Evolutionary conservation across 2,797 vertebrate genomes (phyloP), one percentile per base, ranked within the genome.

Genomic region (Valencia hispanica): DNA sequence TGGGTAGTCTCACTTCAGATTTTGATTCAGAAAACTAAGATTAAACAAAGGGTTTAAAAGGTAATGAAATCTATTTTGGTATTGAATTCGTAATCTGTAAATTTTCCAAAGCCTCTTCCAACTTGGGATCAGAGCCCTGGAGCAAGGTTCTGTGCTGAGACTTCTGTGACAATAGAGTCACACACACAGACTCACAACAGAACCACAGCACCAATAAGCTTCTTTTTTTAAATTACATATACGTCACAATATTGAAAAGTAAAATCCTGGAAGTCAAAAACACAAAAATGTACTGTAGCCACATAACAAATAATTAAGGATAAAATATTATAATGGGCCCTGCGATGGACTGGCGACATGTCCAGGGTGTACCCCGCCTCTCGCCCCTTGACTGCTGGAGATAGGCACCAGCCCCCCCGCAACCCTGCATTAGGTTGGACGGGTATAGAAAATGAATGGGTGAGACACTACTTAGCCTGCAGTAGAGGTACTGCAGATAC

Each of bases 61-160:
- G 14, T 32, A 30, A 59, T 59, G 7, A 59, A 59, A 32, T 32
- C 5, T 32, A 30, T 17, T 18, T 17, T 32, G 27, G 27, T 18
- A 59, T n/a, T 32, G 30, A 32, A 59, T 32, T 27, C 32, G 57
- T 7, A 59, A 59, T 15, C 14, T 32, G 27, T 17, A 59, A 15
- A 18, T 59, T 59, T 59, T 59, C 55, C 59, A 61, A 61, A 61
- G 59, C 30, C 59, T 61, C 7, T 20, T 61, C 59, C 30, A 61
- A 20, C 59, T 34, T 1, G 18, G 32, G 32, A 18, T 34, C 15
- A 20, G 15, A 61, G 7, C 55, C 30, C n/a, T n/a, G n/a, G n/a
- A 27, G n/a, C 25, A 25, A 55, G n/a, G 25, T 27, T 14, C 53
- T 55, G n/a, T n/a, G 27, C 5, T 5, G n/a, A 55, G n/a, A 55